Evolutionary conservation across 2,888 invertebrate species (phyloP).

Genomic region (Heliconius sara): DNA sequence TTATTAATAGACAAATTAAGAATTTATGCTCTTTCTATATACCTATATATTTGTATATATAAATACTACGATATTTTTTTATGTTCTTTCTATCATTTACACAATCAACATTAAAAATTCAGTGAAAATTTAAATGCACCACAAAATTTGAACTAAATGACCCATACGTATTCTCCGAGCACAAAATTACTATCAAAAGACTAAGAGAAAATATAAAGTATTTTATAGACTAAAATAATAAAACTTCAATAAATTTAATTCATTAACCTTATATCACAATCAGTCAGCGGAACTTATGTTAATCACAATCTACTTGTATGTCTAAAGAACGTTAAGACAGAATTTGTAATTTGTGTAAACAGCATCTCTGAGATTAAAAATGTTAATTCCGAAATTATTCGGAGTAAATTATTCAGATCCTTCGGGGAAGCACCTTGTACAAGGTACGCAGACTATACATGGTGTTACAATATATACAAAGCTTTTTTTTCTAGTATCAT

Average conservation of each 20-base stretch:
- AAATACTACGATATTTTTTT: too few species aligned
- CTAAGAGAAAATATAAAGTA: too few species aligned
- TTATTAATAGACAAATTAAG: too few species aligned
- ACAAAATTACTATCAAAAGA: too few species aligned
- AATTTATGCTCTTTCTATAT: too few species aligned
- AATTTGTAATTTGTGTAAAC: conserved; percentile 70
- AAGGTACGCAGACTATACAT: conserved; percentile 61
- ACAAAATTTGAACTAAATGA: too few species aligned
- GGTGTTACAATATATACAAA: conserved; percentile 44
- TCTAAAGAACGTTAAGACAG: conserved; percentile 31
- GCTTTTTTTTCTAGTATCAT: not conserved
- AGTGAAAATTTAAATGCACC: too few species aligned
- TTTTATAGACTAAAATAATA: not conserved
- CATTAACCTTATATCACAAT: not conserved
- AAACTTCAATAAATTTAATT: not conserved
- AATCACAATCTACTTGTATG: not conserved
- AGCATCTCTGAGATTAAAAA: conserved; percentile 82
- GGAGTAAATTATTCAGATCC: conserved; percentile 75
- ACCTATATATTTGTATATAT: too few species aligned
- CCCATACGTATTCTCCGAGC: too few species aligned
- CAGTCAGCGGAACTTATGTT: not conserved
- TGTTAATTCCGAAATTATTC: conserved; percentile 82
- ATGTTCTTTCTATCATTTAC: too few species aligned
- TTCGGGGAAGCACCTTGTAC: conserved; percentile 65
- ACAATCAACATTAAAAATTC: too few species aligned